These are phyloP conservation scores for Diplazon laetatorius DNA, from an alignment of 2,888 invertebrate genomes.

Conservation along the genomic window DNA sequence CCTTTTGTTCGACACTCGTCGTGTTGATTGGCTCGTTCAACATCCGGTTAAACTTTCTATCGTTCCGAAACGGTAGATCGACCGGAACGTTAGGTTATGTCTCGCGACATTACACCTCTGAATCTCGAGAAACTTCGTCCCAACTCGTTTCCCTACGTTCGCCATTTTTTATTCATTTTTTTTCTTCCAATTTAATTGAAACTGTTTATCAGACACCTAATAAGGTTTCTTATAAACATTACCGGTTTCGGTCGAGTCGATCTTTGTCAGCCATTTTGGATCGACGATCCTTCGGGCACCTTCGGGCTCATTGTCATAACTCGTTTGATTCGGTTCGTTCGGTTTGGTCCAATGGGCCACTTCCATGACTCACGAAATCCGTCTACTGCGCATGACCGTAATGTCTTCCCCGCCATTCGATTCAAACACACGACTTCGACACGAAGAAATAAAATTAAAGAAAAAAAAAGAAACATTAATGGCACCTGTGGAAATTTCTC, in stretches of 20 bases:
- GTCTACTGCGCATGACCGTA: background rate
- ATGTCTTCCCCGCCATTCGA: too few relatives aligned
- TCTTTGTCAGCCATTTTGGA: background rate
- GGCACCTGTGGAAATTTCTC: background rate
- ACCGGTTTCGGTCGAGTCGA: background rate
- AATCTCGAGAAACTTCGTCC: conserved; percentile 47
- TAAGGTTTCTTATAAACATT: too few relatives aligned
- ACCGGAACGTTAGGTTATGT: conserved; percentile 1
- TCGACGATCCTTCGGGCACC: background rate
- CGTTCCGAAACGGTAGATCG: conserved; percentile 28
- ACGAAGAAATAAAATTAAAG: background rate
- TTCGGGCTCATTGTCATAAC: conserved; percentile 9
- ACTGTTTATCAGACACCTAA: too few relatives aligned
- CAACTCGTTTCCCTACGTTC: conserved; percentile 2
- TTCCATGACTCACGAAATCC: conserved; percentile 23
- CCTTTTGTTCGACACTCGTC: conserved; percentile 28
- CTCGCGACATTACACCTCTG: conserved; percentile 12
- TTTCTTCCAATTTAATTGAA: background rate
- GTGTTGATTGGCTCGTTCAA: conserved; percentile 55
- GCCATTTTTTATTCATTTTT: conserved; percentile 17
- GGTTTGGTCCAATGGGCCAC: too few relatives aligned
- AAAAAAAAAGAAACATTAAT: background rate
- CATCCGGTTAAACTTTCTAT: conserved; percentile 61
- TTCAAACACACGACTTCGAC: too few relatives aligned
- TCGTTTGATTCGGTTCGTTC: conserved; percentile 20